Evolutionary conservation across 2,888 invertebrate genomes (phyloP), one percentile per base, ranked within the genome.

Genomic region (Lepidocyrtinus sp.): DNA sequence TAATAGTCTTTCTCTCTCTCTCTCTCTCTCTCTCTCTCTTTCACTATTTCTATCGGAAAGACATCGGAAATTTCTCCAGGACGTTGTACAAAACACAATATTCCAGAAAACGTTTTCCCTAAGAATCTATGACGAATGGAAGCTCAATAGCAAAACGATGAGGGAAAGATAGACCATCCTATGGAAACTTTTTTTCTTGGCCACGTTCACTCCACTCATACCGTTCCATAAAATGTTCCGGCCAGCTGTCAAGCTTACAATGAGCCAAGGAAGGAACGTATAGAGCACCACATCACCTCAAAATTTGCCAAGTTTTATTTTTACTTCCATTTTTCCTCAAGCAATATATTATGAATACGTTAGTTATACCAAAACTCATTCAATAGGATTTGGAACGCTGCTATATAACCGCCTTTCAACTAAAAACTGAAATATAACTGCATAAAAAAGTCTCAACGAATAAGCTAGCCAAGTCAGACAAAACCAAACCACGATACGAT

Each of bases 291-390:
- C 12, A 7, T 2, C 67, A 73, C 45, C 74, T 73, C 63, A 63
- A 69, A 69, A 25, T 70, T 74, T 69, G 64, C 79, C 74, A 70
- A 79, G 79, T 79, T 79, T 74, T 79, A 79, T 79, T 74, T 79
- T 74, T 73, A 74, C 73, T 64, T 46, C 63, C 24, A 2, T n/a
- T 59, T 70, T 74, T 17, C 17, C 63, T 61, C 17, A 59, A 59
- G 25, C 25, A 65, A 19, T 9, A 17, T 50, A 71, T 27, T 62
- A 62, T 71, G 71, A 67, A 76, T 61, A 25, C 46, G n/a, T n/a
- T n/a, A n/a, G n/a, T n/a, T n/a, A 72, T 64, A 70, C 70, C 55
- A 72, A 65, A 27, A 25, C 50, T 50, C n/a, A 50, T 15, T n/a
- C 50, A 17, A 50, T 50, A 50, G n/a, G 17, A 50, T 50, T 36